Evolutionary conservation across 2,797 vertebrate genomes (phyloP).

Genomic region (Cryptoprocta ferox): DNA sequence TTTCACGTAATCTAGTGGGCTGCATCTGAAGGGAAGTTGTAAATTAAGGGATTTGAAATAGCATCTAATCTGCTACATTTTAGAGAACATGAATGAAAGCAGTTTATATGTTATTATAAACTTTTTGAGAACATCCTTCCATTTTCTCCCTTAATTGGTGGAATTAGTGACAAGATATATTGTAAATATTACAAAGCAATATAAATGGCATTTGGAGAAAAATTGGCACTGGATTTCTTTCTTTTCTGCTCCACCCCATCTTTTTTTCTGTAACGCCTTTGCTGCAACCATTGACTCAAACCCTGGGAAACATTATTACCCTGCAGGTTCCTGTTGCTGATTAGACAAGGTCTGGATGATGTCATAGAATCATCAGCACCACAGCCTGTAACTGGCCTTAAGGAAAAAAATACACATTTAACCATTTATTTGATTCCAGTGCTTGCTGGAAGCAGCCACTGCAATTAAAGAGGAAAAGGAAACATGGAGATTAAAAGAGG

Average conservation of each 20-base stretch:
- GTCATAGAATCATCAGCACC: background rate
- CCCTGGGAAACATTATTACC: background rate
- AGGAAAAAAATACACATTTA: background rate
- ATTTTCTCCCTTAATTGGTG: background rate
- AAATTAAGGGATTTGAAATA: slow-evolving; percentile 65
- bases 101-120: background rate
- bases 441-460: background rate
- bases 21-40: slow-evolving; percentile 61
- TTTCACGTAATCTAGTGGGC: slow-evolving; percentile 66
- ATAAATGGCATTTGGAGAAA: background rate
- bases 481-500: background rate
- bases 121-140: background rate
- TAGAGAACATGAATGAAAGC: background rate
- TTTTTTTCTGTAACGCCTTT: background rate
- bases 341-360: slow-evolving; percentile 4
- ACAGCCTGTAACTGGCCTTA: background rate
- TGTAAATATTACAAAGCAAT: slow-evolving; percentile 5
- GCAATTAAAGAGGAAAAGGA: slow-evolving; percentile 22
- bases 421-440: background rate
- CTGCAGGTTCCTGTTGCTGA: background rate
- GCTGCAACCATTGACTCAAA: background rate
- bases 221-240: background rate
- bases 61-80: background rate
- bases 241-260: background rate
- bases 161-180: background rate